Conservation (phyloP, 2,888 invertebrate genomes). For the Willowsia nigromaculata region DNA sequence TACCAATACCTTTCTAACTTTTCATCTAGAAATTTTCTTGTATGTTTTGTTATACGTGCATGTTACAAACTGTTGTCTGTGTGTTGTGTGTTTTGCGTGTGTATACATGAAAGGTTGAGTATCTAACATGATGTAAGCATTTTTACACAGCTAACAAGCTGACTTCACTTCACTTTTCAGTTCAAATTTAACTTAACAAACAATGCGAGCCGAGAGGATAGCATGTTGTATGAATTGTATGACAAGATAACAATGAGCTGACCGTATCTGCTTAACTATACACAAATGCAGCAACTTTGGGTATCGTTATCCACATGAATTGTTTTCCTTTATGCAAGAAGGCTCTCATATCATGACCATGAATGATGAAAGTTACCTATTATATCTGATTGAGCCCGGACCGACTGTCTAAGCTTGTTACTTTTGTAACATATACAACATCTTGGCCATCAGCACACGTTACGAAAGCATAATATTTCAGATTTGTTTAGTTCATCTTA, state of each 20-base stretch:
- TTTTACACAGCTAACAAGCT: constrained; percentile 68
- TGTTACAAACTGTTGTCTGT: constrained; percentile 44
- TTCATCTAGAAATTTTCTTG: constrained; percentile 2
- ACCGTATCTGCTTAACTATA: neutral
- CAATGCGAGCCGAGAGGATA: neutral
- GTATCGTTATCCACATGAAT: neutral
- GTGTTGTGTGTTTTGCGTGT: constrained; percentile 39
- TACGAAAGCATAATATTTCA: neutral
- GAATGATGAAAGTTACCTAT: constrained; percentile 18
- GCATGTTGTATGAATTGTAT: constrained; percentile 11
- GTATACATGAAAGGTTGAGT: constrained; percentile 60
- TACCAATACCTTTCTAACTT: neutral
- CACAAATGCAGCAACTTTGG: neutral
- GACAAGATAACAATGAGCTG: constrained; percentile 58
- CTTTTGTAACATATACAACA: neutral
- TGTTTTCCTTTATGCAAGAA: neutral
- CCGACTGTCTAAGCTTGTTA: neutral
- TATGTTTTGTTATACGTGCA: constrained; percentile 27
- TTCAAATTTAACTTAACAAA: neutral
- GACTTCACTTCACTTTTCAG: constrained; percentile 41
- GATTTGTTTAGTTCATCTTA: neutral
- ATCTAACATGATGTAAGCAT: constrained; percentile 65
- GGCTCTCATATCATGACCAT: neutral
- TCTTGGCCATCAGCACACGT: neutral
- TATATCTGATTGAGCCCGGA: constrained; percentile 36